A percentile compares a stretch with the other conserved stretches of the same genome.
Evolutionary conservation across 2,797 vertebrate genomes (phyloP).

Genomic region (Tadarida brasiliensis): DNA sequence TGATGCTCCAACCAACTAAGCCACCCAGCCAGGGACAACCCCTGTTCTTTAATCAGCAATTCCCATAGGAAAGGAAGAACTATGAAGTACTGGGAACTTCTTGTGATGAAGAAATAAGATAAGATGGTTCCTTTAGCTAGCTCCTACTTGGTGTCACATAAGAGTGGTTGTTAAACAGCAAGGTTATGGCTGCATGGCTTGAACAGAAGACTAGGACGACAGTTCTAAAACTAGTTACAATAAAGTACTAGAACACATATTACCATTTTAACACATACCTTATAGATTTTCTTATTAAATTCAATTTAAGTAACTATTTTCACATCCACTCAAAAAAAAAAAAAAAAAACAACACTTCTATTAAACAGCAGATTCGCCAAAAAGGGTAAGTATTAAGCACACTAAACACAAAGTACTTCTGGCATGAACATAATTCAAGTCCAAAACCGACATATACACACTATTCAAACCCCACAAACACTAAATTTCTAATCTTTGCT

Average conservation of each 20-base stretch:
- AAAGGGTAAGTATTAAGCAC: conserved; percentile 45
- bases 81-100: background rate
- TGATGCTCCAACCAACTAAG: too few species aligned
- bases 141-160: background rate
- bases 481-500: conserved; percentile 12
- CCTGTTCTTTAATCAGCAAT: conserved; percentile 4
- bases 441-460: conserved; percentile 18
- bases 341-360: background rate
- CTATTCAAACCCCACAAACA: conserved; percentile 30
- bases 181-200: background rate
- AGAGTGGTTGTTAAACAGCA: conserved; percentile 23
- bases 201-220: background rate
- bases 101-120: background rate
- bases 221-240: background rate
- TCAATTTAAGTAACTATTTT: conserved; percentile 48
- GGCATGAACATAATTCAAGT: conserved; percentile 32
- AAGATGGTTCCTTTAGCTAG: background rate
- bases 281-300: conserved; percentile 6
- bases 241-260: conserved; percentile 31
- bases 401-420: conserved; percentile 35
- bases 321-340: background rate
- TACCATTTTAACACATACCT: background rate
- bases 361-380: conserved; percentile 20
- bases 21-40: background rate
- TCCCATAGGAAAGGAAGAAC: conserved; percentile 43